phyloP scores from a whole-genome alignment of 2,888 invertebrate species.

The Mechanitis mazaeus region DNA sequence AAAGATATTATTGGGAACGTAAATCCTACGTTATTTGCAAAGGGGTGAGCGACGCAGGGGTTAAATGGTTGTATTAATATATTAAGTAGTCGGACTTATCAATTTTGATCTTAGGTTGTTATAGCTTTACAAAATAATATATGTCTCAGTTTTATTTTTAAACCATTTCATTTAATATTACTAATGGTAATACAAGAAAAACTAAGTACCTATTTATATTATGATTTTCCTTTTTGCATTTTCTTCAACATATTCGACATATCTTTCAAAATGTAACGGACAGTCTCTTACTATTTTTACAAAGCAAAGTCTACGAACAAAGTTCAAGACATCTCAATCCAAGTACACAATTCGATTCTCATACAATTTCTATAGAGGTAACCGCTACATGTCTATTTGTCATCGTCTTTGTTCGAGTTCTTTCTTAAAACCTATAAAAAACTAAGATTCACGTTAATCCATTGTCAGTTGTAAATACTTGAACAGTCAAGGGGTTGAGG shows the following conservation, averaged over 20 bases:
- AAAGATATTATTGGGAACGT: constrained; percentile 62
- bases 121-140: no score
- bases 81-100: no score
- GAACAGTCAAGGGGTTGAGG: constrained; percentile 45
- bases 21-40: constrained; percentile 54
- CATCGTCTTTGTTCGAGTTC: constrained; percentile 26
- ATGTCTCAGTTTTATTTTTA: no score
- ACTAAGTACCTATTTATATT: no score
- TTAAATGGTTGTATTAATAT: not conserved
- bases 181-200: no score
- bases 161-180: no score
- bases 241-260: no score
- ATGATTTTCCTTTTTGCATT: no score
- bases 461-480: constrained; percentile 37
- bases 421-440: constrained; percentile 11
- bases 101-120: no score
- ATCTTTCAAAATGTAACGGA: not conserved
- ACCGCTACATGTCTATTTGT: constrained; percentile 52
- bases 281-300: constrained; percentile 8
- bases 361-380: constrained; percentile 48
- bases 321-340: constrained; percentile 33
- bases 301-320: not conserved
- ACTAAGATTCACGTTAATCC: constrained; percentile 42
- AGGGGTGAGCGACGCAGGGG: constrained; percentile 46
- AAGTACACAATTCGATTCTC: constrained; percentile 46